Conservation (phyloP, 2,113 vertebrate genomes). For the Marmota flaviventris region DNA sequence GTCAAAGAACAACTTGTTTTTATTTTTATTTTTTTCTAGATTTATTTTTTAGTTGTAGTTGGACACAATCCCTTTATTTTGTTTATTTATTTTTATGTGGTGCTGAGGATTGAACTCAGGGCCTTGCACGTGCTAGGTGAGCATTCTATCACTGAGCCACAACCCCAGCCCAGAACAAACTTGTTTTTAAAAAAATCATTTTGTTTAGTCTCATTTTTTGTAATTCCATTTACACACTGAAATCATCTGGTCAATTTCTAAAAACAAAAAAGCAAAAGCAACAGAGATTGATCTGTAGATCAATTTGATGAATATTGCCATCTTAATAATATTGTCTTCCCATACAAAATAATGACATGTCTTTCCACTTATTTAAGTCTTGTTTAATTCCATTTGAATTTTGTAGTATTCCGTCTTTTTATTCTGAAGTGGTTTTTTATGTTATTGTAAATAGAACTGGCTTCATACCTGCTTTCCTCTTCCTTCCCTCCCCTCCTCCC, state of each 20-base stretch:
- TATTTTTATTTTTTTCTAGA: not conserved
- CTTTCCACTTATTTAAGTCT: slow-evolving; percentile 30
- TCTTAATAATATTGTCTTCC: not conserved
- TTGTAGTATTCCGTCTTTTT: not conserved
- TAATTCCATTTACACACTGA: slow-evolving; percentile 44
- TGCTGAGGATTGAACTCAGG: too few relatives aligned
- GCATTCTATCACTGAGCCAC: too few relatives aligned
- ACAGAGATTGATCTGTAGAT: not conserved
- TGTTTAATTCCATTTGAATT: not conserved
- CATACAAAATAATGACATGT: not conserved
- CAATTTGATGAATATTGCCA: not conserved
- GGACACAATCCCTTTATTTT: too few relatives aligned
- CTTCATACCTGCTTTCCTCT: not conserved
- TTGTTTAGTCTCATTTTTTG: not conserved
- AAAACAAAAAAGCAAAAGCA: not conserved
- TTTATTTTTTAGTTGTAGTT: too few relatives aligned
- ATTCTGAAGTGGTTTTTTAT: slow-evolving; percentile 1
- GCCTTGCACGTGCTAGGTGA: too few relatives aligned
- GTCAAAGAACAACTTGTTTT: slow-evolving; percentile 44
- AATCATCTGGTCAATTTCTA: not conserved
- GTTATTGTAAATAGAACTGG: not conserved
- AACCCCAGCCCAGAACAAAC: not conserved
- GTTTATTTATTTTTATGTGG: too few relatives aligned
- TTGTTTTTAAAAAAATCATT: slow-evolving; percentile 13
- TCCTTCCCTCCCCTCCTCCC: not conserved